A percentile compares a stretch with the other conserved stretches of the same genome.
Evolutionary conservation across 2,888 invertebrate genomes (phyloP).

Genomic region (Euclidia mi): DNA sequence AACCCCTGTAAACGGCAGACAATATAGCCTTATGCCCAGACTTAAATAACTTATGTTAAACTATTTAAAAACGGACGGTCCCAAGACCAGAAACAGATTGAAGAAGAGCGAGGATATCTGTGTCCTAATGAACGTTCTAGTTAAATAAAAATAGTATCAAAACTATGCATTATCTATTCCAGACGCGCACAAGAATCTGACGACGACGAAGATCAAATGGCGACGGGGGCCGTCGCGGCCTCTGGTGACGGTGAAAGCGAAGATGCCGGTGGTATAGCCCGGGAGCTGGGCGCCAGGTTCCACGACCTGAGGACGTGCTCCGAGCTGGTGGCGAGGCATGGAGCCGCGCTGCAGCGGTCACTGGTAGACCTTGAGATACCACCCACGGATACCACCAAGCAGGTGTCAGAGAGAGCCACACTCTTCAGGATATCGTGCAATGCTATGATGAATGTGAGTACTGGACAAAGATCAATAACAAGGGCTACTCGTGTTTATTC

Average conservation of each 20-base stretch:
- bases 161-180: slow-evolving; percentile 5
- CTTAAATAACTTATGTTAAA: too few relatives aligned
- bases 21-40: too few relatives aligned
- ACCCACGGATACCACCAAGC: slow-evolving; percentile 94
- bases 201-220: slow-evolving; percentile 93
- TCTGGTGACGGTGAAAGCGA: slow-evolving; percentile 90
- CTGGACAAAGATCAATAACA: not conserved
- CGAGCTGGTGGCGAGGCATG: slow-evolving; percentile 97
- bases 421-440: slow-evolving; percentile 98
- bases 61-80: too few relatives aligned
- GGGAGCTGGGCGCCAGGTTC: slow-evolving; percentile 93
- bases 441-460: slow-evolving; percentile 97
- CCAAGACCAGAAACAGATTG: too few relatives aligned
- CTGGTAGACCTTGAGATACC: slow-evolving; percentile 94
- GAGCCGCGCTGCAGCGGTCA: slow-evolving; percentile 95
- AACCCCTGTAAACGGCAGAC: too few relatives aligned
- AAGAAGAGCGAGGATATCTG: too few relatives aligned
- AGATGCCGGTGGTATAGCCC: slow-evolving; percentile 91
- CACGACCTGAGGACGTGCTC: slow-evolving; percentile 98
- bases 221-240: slow-evolving; percentile 83
- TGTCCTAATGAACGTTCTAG: too few relatives aligned
- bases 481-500: too few relatives aligned
- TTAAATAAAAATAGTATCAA: too few relatives aligned
- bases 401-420: slow-evolving; percentile 97
- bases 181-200: slow-evolving; percentile 92